Conservation (phyloP, 2,888 invertebrate species). For the Alentia gelatinosa region DNA sequence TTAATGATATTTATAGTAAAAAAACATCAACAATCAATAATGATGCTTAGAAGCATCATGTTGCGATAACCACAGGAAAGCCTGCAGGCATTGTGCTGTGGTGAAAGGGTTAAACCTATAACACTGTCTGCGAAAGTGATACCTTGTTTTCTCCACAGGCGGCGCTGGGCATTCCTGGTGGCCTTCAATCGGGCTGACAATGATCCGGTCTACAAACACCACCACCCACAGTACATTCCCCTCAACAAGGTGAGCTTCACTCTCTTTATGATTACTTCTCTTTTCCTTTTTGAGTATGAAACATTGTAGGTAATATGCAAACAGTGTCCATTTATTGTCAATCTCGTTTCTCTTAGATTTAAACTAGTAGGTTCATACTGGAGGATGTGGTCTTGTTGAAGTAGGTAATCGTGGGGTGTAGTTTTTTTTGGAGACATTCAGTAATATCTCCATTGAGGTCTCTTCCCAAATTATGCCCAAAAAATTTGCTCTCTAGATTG, state of each 20-base stretch:
- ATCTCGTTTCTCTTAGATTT: background rate
- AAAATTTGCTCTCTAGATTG: no score
- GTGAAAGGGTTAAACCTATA: no score
- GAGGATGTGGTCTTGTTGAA: background rate
- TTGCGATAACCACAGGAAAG: no score
- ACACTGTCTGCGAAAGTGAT: no score
- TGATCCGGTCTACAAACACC: background rate
- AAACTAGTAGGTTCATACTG: background rate
- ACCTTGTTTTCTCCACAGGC: background rate
- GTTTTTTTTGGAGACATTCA: background rate
- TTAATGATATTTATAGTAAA: no score
- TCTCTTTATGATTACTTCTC: background rate
- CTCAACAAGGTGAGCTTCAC: slow-evolving; percentile 14
- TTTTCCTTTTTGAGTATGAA: background rate
- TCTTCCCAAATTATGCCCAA: background rate
- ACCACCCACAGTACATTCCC: slow-evolving; percentile 33
- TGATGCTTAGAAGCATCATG: no score
- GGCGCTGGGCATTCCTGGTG: slow-evolving; percentile 7
- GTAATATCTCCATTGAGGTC: background rate
- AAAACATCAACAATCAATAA: no score
- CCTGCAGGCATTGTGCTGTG: no score
- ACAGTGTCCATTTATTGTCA: background rate
- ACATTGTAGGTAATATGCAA: background rate
- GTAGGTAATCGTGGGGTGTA: background rate
- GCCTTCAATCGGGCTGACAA: slow-evolving; percentile 15